Evolutionary conservation across 2,113 vertebrate genomes (phyloP).

Genomic region (Desmodus rotundus): DNA sequence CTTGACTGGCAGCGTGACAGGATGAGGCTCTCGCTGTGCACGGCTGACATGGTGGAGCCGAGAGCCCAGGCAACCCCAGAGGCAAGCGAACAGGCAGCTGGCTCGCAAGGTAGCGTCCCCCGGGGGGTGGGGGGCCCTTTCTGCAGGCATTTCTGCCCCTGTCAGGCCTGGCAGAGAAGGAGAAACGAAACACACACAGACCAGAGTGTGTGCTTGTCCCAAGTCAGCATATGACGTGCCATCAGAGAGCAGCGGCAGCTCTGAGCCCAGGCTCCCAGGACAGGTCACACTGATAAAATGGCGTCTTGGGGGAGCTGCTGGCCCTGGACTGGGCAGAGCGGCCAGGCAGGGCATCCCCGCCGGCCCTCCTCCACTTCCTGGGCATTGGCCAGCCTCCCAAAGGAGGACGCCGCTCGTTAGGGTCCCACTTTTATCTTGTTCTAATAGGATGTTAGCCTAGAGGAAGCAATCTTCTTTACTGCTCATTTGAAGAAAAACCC

Average conservation of each 20-base stretch:
- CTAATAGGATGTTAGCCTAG: background rate
- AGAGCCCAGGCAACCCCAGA: constrained; percentile 79
- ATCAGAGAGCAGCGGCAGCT: background rate
- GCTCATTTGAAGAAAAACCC: constrained; percentile 44
- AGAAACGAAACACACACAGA: background rate
- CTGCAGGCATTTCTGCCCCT: constrained; percentile 81
- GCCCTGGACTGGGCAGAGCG: background rate
- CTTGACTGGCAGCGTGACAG: constrained; percentile 88
- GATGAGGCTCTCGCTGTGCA: constrained; percentile 86
- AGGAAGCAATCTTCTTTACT: background rate
- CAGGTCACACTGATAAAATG: background rate
- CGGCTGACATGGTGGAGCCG: constrained; percentile 78
- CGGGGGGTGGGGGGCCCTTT: constrained; percentile 82
- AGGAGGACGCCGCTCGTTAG: too few species aligned
- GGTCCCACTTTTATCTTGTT: background rate
- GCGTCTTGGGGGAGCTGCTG: background rate
- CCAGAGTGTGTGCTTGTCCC: background rate
- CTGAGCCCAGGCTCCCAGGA: background rate
- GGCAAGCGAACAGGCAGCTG: constrained; percentile 83
- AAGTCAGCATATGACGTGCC: too few species aligned
- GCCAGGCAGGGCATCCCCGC: too few species aligned
- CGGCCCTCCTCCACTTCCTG: background rate
- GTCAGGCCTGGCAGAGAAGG: background rate
- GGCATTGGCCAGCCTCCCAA: background rate
- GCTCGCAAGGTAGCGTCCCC: constrained; percentile 82